Base-by-base conservation (phyloP, 92 coral and sea anemone species). In the Porites rus region DNA sequence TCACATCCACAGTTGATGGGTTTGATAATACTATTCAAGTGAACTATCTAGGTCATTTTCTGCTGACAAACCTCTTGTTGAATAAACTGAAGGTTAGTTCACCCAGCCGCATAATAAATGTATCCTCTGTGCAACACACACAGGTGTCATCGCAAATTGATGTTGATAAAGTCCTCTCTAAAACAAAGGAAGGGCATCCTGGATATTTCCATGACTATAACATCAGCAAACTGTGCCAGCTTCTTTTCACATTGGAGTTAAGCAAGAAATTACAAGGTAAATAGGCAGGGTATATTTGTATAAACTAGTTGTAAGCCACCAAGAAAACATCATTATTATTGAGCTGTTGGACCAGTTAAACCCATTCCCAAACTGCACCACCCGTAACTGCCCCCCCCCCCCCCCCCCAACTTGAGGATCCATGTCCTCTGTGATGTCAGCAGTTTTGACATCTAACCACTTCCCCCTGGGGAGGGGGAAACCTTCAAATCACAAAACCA, bases 1-100 rank as follows among this genome's bases (percentile, higher is more conserved):
- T 69, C 19, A 18, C 63, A 21, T 88, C 91, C 71, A 92, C 98
- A 24, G 78, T 50, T 50, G 98, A 94, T 72, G 92, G 87, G 6
- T 78, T 94, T 5, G 98, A 94, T 14, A 87, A 83, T 56, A 89
- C 91, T 9, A 84, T 94, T 73, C 98, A 94, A 90, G 98, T 94
- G 46, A 94, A 94, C 24, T 92, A 86, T 61, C 91, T 94, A 0
- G 88, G 98, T 20, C 98, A 85, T 50, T 94, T 92, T 82, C 87
- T 92, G 74, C 78, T 94, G 20, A 90, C 93, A 1, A 75, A 94
- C 59, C 88, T 92, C 43, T 87, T 94, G 20, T 64, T 94, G 75
- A 94, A 92, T 46, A 94, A 94, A 67, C 82, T 94, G 1, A 94
- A 94, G 76, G 80, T 92, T 9, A 81, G 91, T 16, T 60, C 92